Base-by-base conservation (phyloP, 2,888 invertebrate species). In the Teinopalpus imperialis region DNA sequence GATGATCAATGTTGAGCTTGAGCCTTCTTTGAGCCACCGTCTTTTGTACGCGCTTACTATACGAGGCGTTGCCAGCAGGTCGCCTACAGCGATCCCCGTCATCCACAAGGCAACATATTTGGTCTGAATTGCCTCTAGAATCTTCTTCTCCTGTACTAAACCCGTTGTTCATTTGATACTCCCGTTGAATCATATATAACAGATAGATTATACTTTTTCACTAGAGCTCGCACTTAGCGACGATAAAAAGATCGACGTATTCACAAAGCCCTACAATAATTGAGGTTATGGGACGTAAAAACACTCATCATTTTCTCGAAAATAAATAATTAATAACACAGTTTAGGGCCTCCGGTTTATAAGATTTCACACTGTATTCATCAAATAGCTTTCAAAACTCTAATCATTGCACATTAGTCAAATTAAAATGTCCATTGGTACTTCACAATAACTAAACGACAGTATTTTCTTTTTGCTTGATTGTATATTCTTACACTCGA, bases 41-140 rank as follows among this genome's bases (percentile, higher is more conserved):
- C 81, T 98, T 98, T 82, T 98, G 98, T 65, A 98, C 97, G 59
- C 98, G 92, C 80, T 98, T 98, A 83, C 97, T 98, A 87, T 98
- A 98, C 31, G 97, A 96, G 59, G 98, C 98, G 90, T 97, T 97
- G 54, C 97, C 97, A 59, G 97, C 98, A 44, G 94, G 92, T 69
- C 97, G 93, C 55, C 92, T 91, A 82, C 98, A 98, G 57, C 97
- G 91, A 59, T 95, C 94, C 54, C 93, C 93, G 76, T 96, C 96
- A 80, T 97, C 96, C 66, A 97, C 93, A 61, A 98, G 91, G 89
- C 98, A 98, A 89, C 98, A 98, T 69, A 94, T 93, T 89, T 96
- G 96, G 74, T 96, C 95, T 48, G 94, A 93, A 68, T 95, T 95
- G 54, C 95, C 95, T 67, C 95, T 90, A 49, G 96, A 96, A 90